Evolutionary conservation across 2,888 invertebrate genomes (phyloP), one percentile per base, ranked within the genome.

Genomic region (Adela reaumurella): DNA sequence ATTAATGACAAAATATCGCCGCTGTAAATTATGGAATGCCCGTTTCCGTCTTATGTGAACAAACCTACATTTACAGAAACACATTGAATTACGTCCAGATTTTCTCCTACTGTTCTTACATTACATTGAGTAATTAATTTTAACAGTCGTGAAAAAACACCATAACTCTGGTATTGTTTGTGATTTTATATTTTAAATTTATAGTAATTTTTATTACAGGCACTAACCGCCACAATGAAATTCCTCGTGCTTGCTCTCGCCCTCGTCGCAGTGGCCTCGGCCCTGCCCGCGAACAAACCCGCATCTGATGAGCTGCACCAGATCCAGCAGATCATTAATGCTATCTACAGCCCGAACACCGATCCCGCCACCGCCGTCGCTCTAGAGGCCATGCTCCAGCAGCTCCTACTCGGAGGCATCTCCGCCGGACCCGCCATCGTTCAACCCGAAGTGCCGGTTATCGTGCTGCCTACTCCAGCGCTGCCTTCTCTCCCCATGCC

Each of bases 341-440:
- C 68, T 55, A 68, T 68, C 63, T 53, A 64, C 50, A 65, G 61
- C 63, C 66, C 65, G 53, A 61, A 60, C 64, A 64, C 65, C 51
- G 56, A 66, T 59, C 64, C 64, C 53, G 65, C 64, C 55, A 66
- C 66, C 58, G 66, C 63, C 48, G 61, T 57, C 46, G 49, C 60
- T 24, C 57, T 57, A n/a, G 62, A 65, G 19, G 54, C 62, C 28
- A 61, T 60, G 54, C 58, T 68, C 18, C 47, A 50, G 1, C 55
- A 58, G 41, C 20, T 57, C 47, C 55, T 60, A n/a, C n/a, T n/a
- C n/a, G n/a, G n/a, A 46, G 56, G 56, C 3, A 46, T 54, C 5
- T 53, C 57, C 14, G 51, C 56, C 18, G 52, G 53, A 19, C 55
- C 58, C 1, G 52, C 51, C 29, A 50, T 43, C 19, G 57, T 52